These are phyloP conservation scores for Metopia argyrocephala DNA, from an alignment of 2,888 invertebrate genomes.

Conservation along the genomic window DNA sequence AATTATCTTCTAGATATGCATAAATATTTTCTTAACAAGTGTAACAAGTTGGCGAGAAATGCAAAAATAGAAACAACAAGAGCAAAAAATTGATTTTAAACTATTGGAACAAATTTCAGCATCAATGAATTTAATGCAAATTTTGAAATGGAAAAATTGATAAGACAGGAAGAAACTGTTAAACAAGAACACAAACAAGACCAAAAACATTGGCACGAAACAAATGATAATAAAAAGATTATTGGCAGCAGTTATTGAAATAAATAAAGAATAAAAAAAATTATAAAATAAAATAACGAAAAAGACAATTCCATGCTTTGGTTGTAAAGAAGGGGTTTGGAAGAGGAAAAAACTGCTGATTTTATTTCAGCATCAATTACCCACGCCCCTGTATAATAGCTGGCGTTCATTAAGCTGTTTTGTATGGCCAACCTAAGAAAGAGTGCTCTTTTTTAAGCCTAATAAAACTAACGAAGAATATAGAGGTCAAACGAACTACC, in stretches of 20 bases:
- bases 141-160: conserved; percentile 58
- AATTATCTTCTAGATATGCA: not conserved
- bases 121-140: conserved; percentile 63
- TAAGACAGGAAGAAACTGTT: conserved; percentile 61
- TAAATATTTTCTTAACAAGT: conserved; percentile 34
- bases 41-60: conserved; percentile 11
- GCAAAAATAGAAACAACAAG: not conserved
- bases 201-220: conserved; percentile 41
- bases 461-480: too few relatives aligned
- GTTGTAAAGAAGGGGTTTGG: not conserved
- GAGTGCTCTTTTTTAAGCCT: too few relatives aligned
- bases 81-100: not conserved
- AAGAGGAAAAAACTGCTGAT: not conserved
- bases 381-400: not conserved
- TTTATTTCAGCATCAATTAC: not conserved
- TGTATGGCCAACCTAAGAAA: too few relatives aligned
- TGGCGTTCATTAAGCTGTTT: not conserved
- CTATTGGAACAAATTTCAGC: conserved; percentile 48
- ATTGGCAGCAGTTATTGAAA: conserved; percentile 12
- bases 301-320: not conserved
- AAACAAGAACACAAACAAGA: conserved; percentile 46
- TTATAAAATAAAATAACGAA: not conserved
- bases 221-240: conserved; percentile 47
- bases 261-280: not conserved
- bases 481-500: too few relatives aligned